Evolutionary conservation across 2,888 invertebrate genomes (phyloP).

Genomic region (Volucella inflata): DNA sequence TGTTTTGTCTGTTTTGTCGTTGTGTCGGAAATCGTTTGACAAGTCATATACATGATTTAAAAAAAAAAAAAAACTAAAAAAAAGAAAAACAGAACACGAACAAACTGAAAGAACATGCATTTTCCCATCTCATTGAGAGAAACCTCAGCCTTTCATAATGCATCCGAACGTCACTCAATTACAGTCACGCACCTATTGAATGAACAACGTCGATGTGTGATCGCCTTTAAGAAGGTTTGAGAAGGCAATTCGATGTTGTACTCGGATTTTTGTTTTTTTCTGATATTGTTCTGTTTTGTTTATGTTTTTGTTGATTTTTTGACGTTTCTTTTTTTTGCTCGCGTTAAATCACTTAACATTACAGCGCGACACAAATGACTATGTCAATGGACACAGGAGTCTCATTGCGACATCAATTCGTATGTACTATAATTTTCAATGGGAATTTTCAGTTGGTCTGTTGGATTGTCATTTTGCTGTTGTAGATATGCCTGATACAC

Average conservation of each 20-base stretch:
- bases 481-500: background rate
- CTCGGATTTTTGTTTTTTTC: conserved; percentile 11
- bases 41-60: conserved; percentile 10
- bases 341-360: conserved; percentile 70
- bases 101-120: conserved; percentile 16
- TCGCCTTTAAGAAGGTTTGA: conserved; percentile 65
- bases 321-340: background rate
- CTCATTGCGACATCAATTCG: conserved; percentile 65
- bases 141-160: conserved; percentile 43
- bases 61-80: conserved; percentile 9
- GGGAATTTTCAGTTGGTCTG: conserved; percentile 59
- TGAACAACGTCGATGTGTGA: conserved; percentile 69
- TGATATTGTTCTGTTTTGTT: too few species aligned
- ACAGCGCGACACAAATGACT: conserved; percentile 73
- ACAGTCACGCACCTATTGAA: conserved; percentile 73
- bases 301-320: conserved; percentile 1
- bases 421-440: conserved; percentile 64
- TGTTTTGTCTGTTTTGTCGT: too few species aligned
- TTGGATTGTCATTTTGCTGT: too few species aligned
- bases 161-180: conserved; percentile 71
- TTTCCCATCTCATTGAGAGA: conserved; percentile 45
- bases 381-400: conserved; percentile 67
- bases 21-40: conserved; percentile 45
- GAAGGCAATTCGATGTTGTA: conserved; percentile 47
- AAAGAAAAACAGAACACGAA: conserved; percentile 18